Percentiles rank a stretch among this genome's conserved stretches.
These are phyloP conservation scores for Bungarus multicinctus DNA, from an alignment of 2,113 vertebrate species.

Conservation along the genomic window DNA sequence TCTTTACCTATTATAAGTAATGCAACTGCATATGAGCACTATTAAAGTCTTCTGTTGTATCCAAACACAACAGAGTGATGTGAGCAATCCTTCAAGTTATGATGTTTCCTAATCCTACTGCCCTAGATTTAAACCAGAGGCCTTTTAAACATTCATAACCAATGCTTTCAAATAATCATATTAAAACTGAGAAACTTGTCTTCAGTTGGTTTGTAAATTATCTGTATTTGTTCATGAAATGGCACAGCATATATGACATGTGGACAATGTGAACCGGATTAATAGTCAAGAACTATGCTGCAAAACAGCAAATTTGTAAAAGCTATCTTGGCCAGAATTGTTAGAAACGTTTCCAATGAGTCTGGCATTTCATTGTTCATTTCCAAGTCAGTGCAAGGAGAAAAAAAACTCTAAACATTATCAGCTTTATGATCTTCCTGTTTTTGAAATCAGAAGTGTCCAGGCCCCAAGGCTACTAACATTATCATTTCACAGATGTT, in stretches of 20 bases:
- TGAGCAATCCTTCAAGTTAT: background rate
- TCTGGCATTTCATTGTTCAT: background rate
- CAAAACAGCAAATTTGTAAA: background rate
- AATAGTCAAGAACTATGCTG: background rate
- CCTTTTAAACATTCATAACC: background rate
- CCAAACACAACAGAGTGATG: background rate
- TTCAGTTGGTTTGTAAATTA: background rate
- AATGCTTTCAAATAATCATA: background rate
- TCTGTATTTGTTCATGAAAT: background rate
- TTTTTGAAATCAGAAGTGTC: background rate
- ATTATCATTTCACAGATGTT: background rate
- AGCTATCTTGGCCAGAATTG: background rate
- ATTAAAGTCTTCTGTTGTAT: background rate
- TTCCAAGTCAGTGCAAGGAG: background rate
- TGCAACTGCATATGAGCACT: background rate
- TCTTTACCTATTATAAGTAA: background rate
- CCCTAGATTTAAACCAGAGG: background rate
- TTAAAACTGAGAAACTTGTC: background rate
- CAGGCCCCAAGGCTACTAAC: background rate
- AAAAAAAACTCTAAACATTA: background rate
- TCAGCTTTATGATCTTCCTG: background rate
- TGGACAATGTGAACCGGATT: background rate
- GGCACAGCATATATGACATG: background rate
- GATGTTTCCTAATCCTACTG: background rate
- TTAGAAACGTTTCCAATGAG: background rate